Percentiles rank a stretch among this genome's conserved stretches.
These are phyloP conservation scores for Epirrhoe tristata DNA, from an alignment of 2,888 invertebrate species.

Conservation along the genomic window DNA sequence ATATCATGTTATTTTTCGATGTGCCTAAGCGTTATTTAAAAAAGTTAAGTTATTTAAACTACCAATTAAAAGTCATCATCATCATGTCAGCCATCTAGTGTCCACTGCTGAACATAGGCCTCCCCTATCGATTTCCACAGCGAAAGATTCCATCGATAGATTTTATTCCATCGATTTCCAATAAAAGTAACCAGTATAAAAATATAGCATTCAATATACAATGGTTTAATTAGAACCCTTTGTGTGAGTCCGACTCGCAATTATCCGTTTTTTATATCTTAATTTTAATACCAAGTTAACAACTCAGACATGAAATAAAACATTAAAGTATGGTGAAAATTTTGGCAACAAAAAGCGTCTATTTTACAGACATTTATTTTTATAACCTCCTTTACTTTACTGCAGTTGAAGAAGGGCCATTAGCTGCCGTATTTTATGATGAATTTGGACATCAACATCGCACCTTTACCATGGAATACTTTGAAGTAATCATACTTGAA, in stretches of 20 bases:
- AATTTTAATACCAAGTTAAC: conserved; percentile 6
- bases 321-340: conserved; percentile 4
- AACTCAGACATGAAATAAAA: conserved; percentile 5
- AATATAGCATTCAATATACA: no score
- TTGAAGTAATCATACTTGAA: background rate
- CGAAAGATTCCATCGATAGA: no score
- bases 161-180: no score
- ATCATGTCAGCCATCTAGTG: no score
- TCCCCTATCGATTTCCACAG: no score
- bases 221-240: no score
- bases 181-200: no score
- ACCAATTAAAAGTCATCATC: no score
- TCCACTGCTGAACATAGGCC: no score
- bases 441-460: conserved; percentile 1
- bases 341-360: background rate
- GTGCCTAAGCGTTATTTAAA: no score
- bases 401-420: conserved; percentile 16
- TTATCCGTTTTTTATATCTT: background rate
- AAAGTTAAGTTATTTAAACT: no score
- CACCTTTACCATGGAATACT: conserved; percentile 10
- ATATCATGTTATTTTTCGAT: no score
- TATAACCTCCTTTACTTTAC: conserved; percentile 15
- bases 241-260: background rate
- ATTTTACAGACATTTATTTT: conserved; percentile 17
- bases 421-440: conserved; percentile 18